A percentile compares a stretch with the other conserved stretches of the same genome.
Evolutionary conservation across 2,797 vertebrate genomes (phyloP).

Genomic region (Rhabdophis nuchalis): DNA sequence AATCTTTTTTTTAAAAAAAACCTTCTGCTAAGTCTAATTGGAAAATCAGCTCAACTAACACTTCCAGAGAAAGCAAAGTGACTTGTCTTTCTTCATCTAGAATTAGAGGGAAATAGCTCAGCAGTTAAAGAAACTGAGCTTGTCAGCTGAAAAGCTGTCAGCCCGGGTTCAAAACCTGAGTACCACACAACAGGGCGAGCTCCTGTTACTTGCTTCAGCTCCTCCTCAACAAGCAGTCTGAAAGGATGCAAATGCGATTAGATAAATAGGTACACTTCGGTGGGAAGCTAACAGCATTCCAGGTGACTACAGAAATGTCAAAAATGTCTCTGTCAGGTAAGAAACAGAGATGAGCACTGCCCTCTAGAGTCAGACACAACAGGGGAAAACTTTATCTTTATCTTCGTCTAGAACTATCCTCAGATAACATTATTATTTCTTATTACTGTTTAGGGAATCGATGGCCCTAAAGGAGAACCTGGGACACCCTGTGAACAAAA

Average conservation of each 20-base stretch:
- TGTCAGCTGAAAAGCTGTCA: background rate
- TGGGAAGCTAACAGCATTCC: background rate
- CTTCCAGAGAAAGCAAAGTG: background rate
- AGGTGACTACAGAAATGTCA: background rate
- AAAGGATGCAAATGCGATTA: background rate
- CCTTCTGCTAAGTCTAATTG: background rate
- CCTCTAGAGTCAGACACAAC: background rate
- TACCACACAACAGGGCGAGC: background rate
- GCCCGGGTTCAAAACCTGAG: background rate
- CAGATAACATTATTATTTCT: accelerated
- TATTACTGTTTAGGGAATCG: conserved; percentile 74
- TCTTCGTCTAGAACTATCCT: background rate
- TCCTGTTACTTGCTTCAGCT: background rate
- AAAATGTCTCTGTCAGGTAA: background rate
- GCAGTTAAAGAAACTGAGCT: background rate
- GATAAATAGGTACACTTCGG: background rate
- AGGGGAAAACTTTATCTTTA: background rate
- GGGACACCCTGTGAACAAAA: conserved; percentile 77
- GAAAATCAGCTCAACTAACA: background rate
- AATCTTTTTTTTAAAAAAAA: background rate
- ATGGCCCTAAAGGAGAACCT: conserved; percentile 84
- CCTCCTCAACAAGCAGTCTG: background rate
- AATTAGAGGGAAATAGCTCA: background rate
- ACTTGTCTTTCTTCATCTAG: background rate
- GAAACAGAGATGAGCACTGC: too few species aligned